Evolutionary conservation across 1,140 invertebrate species (phyloP).

Genomic region (Oppia nitens): DNA sequence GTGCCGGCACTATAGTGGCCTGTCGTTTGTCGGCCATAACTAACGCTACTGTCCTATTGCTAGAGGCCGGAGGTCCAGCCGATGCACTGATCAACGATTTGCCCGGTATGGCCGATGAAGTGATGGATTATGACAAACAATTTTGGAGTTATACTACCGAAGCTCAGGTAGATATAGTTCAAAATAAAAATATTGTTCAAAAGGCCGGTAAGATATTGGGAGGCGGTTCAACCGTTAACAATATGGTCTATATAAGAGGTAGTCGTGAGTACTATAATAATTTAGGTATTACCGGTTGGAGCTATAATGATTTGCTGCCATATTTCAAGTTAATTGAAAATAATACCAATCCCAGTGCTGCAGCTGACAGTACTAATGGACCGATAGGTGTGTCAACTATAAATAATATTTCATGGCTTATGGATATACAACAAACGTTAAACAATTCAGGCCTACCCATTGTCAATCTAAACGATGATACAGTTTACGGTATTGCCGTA

Average conservation of each 20-base stretch:
- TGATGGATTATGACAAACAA: slow-evolving; percentile 66
- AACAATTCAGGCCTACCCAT: slow-evolving; percentile 30
- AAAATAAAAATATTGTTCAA: too few relatives aligned
- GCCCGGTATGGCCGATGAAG: slow-evolving; percentile 61
- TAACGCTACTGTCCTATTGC: slow-evolving; percentile 42
- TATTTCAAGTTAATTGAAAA: slow-evolving; percentile 36
- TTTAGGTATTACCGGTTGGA: slow-evolving; percentile 56
- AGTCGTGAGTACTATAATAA: slow-evolving; percentile 77
- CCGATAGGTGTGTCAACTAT: neutral
- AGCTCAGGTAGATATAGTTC: too few relatives aligned
- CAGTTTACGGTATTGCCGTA: neutral
- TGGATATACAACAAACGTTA: neutral
- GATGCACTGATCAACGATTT: slow-evolving; percentile 78
- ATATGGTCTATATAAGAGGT: slow-evolving; percentile 83
- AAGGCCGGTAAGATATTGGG: slow-evolving; percentile 27
- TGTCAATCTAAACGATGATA: slow-evolving; percentile 55
- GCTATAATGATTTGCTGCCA: slow-evolving; percentile 38
- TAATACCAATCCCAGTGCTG: slow-evolving; percentile 38
- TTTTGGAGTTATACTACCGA: too few relatives aligned
- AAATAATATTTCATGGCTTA: neutral
- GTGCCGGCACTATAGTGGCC: slow-evolving; percentile 79
- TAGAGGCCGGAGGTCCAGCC: slow-evolving; percentile 80
- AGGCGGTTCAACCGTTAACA: slow-evolving; percentile 81
- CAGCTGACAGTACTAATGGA: neutral
- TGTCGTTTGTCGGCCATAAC: slow-evolving; percentile 61